Conservation (phyloP, 2,797 vertebrate species). For the Falco cherrug region DNA sequence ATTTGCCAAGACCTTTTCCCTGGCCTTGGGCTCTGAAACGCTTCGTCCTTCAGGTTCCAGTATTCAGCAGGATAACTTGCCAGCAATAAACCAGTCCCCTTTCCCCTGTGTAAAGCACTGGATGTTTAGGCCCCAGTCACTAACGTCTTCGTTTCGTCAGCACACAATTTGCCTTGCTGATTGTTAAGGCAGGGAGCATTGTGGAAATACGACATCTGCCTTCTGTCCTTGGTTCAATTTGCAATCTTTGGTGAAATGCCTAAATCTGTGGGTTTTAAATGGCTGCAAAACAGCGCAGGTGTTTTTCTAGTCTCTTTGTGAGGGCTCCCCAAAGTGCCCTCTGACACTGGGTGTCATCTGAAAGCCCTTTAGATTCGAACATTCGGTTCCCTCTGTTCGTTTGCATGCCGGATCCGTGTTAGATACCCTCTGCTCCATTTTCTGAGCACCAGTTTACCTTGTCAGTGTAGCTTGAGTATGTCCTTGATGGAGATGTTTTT, state of each 20-base stretch:
- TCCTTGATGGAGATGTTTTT: not conserved
- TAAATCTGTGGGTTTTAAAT: not conserved
- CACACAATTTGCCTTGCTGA: not conserved
- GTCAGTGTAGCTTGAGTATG: not conserved
- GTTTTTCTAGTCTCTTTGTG: not conserved
- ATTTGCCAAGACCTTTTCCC: not conserved
- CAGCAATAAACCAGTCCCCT: not conserved
- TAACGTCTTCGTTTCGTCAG: not conserved
- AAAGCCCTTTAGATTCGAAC: not conserved
- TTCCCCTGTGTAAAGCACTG: not conserved
- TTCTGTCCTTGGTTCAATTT: not conserved
- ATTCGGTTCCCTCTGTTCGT: not conserved
- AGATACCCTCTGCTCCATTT: not conserved
- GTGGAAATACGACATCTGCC: not conserved
- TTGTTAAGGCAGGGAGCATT: not conserved
- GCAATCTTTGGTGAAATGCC: not conserved
- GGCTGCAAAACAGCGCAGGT: not conserved
- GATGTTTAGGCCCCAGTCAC: not conserved
- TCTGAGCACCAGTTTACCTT: not conserved
- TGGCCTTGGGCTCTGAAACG: not conserved
- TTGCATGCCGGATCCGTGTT: not conserved
- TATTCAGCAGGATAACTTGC: not conserved
- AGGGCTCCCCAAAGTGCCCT: not conserved
- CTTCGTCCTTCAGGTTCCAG: not conserved
- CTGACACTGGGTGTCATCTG: accelerated